Evolutionary conservation across 2,113 vertebrate genomes (phyloP), one percentile per base, ranked within the genome.

Genomic region (Ifrita kowaldi): DNA sequence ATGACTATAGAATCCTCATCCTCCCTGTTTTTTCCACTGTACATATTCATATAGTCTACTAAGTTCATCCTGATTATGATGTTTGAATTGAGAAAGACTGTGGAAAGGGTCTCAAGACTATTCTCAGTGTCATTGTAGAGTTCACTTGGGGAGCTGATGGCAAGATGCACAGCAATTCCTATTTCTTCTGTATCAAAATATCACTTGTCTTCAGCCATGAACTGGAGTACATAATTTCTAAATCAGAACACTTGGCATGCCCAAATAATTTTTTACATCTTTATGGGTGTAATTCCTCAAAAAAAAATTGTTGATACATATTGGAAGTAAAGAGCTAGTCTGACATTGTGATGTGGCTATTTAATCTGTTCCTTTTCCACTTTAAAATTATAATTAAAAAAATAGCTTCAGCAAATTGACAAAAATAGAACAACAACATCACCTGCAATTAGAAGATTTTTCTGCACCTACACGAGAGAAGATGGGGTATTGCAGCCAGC

Each of bases 381-480:
- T 88, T 81, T 67, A 55, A 86, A 95, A 84, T 90, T 4, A 68
- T 49, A 87, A 77, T 73, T 80, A 22, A 63, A 84, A 53, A 91
- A 84, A 53, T 26, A 87, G 37, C 32, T 76, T 56, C 52, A 90
- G 33, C 21, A 76, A 33, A 85, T 57, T 95, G 47, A 64, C 49
- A 59, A 77, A 76, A 89, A 73, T 85, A 74, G 79, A 94, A 71
- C 68, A 88, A 85, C 69, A 82, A 49, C 52, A 93, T 95, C 87
- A 93, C 84, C 75, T 96, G 64, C 32, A 97, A 87, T 89, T 95
- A 91, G 60, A 70, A 90, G 42, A 60, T 57, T 79, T 93, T 95
- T 89, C 53, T 89, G 81, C 42, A 92, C 62, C 50, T 93, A 83
- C 75, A 63, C n/a, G 50, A 86, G 63, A 80, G 41, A 87, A 84